Evolutionary conservation across 1,140 invertebrate species (phyloP).

Genomic region (Papilio xuthus): DNA sequence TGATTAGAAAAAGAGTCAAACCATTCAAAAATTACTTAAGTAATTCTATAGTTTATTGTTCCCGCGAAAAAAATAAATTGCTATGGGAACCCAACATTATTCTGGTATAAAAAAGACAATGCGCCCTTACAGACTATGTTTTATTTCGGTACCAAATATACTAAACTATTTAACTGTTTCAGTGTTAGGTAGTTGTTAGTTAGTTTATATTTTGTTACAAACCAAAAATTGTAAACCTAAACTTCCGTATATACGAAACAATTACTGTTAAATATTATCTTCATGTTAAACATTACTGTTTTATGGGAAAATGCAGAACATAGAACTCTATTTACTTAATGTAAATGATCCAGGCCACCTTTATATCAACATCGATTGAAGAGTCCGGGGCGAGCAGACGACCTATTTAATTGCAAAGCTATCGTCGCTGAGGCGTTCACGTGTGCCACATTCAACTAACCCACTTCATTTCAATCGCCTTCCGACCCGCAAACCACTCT

Average conservation of each 20-base stretch:
- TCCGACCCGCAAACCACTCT: slow-evolving; percentile 12
- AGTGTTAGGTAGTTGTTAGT: too few relatives aligned
- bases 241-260: too few relatives aligned
- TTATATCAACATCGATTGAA: slow-evolving; percentile 28
- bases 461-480: slow-evolving; percentile 42
- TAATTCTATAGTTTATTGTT: neutral
- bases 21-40: neutral
- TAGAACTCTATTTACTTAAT: neutral
- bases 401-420: slow-evolving; percentile 62
- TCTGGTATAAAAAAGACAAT: neutral
- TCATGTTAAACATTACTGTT: neutral
- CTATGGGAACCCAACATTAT: neutral
- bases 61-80: neutral
- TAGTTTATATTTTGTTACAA: too few relatives aligned
- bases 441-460: slow-evolving; percentile 52
- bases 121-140: too few relatives aligned
- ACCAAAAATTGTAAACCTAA: too few relatives aligned
- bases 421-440: slow-evolving; percentile 53
- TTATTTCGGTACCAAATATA: too few relatives aligned
- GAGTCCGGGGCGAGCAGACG: slow-evolving; percentile 41
- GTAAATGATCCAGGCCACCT: neutral
- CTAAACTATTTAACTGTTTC: too few relatives aligned
- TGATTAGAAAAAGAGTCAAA: neutral
- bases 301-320: neutral
- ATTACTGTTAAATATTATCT: too few relatives aligned